Evolutionary conservation across 2,797 vertebrate species (phyloP), one percentile per base, ranked within the genome.

Genomic region (Lepus oiostolus): DNA sequence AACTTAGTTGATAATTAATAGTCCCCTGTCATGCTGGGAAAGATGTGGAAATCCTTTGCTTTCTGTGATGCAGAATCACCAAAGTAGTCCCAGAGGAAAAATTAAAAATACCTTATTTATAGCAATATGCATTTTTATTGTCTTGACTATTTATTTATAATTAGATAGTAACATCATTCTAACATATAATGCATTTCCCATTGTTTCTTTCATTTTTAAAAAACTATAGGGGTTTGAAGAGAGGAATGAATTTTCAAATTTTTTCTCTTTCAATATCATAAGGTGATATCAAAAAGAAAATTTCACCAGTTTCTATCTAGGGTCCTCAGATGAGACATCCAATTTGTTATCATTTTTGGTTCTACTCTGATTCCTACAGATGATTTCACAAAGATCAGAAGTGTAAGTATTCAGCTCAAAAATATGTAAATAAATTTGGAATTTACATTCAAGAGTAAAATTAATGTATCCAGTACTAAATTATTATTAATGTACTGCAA

Each of bases 401-500:
- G 95, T 94, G 91, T 4, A 70, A 91, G 30, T 50, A 71, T 96
- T 77, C 24, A 42, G 38, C n/a, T 35, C 4, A 84, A 35, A 93
- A 94, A 82, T 38, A 90, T 0, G 80, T 96, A 32, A 21, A 13
- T 0, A 4, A 95, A 58, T 79, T 68, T 95, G 12, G 77, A 79
- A 83, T 42, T 85, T 5, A 93, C 82, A 93, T 47, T 1, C 47
- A 94, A 91, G 6, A 30, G 9, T 47, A 87, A 95, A 95, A 95
- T 35, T 52, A 1, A 94, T 83, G 0, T 93, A 0, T 21, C 52
- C 68, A 67, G 65, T 89, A 60, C 86, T 67, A 86, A 22, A 93
- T 95, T 93, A 54, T 85, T 96, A 87, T 86, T 95, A 96, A 80
- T 74, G 30, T 38, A 95, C 54, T 8, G 79, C n/a, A 72, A 0